Percentiles rank a stretch among this genome's conserved stretches.
These are phyloP conservation scores for Molossus alvarezi DNA, from an alignment of 2,797 vertebrate genomes.

Conservation along the genomic window DNA sequence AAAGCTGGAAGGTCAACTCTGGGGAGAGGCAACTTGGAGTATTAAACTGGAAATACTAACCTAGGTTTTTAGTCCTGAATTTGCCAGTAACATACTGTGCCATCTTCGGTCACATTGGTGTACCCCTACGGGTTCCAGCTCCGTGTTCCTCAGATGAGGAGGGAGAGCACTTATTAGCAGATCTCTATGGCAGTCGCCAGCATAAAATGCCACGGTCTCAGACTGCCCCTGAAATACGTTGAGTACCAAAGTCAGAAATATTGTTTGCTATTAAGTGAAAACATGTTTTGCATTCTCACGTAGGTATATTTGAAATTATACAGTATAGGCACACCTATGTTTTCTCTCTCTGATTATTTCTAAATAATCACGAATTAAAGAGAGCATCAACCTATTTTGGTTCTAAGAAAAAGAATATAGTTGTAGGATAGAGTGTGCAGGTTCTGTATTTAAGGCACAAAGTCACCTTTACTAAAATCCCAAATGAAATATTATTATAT, in stretches of 20 bases:
- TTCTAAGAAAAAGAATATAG: conserved; percentile 11
- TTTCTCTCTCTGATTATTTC: conserved; percentile 6
- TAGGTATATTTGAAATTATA: conserved; percentile 37
- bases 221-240: conserved; percentile 1
- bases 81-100: neutral
- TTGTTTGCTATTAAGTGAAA: conserved; percentile 54
- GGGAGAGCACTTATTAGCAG: neutral
- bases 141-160: neutral
- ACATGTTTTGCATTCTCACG: neutral
- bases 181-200: neutral
- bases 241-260: conserved; percentile 17
- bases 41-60: neutral
- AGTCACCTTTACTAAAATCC: conserved; percentile 53
- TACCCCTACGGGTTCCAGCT: neutral
- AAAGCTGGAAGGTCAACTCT: neutral
- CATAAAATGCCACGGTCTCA: neutral
- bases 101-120: neutral
- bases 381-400: neutral
- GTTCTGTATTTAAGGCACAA: conserved; percentile 48
- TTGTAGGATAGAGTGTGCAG: neutral
- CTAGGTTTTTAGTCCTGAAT: neutral
- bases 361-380: conserved; percentile 24
- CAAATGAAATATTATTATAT: conserved; percentile 29
- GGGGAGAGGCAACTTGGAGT: neutral
- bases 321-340: neutral